phyloP scores from a whole-genome alignment of 2,797 vertebrate genomes.

The Cyprinodon diabolis region DNA sequence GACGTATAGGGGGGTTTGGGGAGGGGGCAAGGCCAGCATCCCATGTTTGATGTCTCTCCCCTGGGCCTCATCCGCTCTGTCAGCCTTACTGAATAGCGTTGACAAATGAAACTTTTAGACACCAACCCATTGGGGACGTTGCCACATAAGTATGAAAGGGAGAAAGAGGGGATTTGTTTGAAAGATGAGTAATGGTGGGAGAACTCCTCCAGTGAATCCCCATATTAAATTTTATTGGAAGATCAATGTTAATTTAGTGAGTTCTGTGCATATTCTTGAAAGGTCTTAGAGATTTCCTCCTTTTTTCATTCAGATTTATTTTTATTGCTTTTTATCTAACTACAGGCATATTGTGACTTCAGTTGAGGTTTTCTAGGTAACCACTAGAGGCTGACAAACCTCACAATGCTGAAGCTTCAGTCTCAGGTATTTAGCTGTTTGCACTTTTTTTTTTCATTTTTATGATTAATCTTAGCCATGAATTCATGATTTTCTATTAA shows the following conservation, averaged over 20 bases:
- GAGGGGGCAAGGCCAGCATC: constrained; percentile 67
- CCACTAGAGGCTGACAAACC: constrained; percentile 82
- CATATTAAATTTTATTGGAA: constrained; percentile 33
- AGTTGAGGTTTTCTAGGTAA: constrained; percentile 47
- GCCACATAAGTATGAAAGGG: constrained; percentile 73
- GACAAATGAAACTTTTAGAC: constrained; percentile 77
- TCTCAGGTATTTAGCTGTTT: not conserved
- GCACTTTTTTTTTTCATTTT: constrained; percentile 12
- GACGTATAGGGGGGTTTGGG: not conserved
- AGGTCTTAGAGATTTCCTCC: constrained; percentile 4
- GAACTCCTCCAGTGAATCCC: constrained; percentile 38
- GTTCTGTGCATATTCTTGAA: constrained; percentile 41
- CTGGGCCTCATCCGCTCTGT: constrained; percentile 72
- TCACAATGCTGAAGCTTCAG: not conserved
- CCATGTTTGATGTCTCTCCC: constrained; percentile 78
- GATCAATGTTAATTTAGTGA: constrained; percentile 16
- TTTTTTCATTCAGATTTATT: not conserved
- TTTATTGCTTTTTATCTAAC: not conserved
- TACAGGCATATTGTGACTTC: constrained; percentile 1
- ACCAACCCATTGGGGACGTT: constrained; percentile 62
- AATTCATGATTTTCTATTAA: not conserved
- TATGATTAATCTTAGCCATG: not conserved
- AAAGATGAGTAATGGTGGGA: constrained; percentile 62
- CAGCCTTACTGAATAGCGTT: constrained; percentile 59
- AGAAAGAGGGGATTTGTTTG: constrained; percentile 62